Conservation (phyloP, 1,140 invertebrate species). For the Macrostomum lignano region DNA sequence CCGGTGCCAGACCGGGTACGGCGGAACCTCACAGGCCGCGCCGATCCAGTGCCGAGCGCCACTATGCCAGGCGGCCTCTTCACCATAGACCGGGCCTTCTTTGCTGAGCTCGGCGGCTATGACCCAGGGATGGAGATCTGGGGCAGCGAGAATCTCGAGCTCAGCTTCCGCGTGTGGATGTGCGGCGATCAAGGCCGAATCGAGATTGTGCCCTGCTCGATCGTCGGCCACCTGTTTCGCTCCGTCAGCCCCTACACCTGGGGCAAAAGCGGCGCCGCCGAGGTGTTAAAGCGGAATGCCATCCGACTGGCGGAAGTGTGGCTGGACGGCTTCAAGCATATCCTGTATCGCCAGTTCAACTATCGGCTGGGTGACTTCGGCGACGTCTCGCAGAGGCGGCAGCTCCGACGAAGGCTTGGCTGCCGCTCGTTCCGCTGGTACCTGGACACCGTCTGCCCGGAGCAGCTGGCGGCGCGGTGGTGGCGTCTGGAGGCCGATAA, state of each 20-base stretch:
- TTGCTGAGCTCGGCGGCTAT: conserved; percentile 65
- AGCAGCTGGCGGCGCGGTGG: too few species aligned
- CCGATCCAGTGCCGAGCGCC: conserved; percentile 36
- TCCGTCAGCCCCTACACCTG: conserved; percentile 15
- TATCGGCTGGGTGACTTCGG: conserved; percentile 24
- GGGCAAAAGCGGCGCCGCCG: conserved; percentile 10
- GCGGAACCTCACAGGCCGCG: conserved; percentile 4
- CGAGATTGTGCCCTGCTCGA: conserved; percentile 74
- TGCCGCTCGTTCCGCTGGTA: conserved; percentile 92
- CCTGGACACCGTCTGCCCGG: conserved; percentile 72
- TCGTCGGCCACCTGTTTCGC: conserved; percentile 79
- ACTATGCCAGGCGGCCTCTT: conserved; percentile 41
- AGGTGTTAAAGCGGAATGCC: conserved; percentile 25
- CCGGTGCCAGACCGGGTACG: conserved; percentile 65
- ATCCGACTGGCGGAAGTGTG: conserved; percentile 30
- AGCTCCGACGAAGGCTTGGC: conserved; percentile 42
- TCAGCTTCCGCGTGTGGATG: conserved; percentile 95
- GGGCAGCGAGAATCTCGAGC: conserved; percentile 87
- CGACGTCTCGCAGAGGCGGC: conserved; percentile 38
- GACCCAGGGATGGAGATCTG: conserved; percentile 95
- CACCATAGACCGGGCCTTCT: conserved; percentile 28
- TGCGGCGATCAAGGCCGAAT: conserved; percentile 72
- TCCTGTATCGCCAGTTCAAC: too few species aligned
- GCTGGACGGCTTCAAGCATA: conserved; percentile 91
- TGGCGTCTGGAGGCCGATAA: too few species aligned